phyloP scores from a whole-genome alignment of 2,113 vertebrate genomes.

The Notiomystis cincta region DNA sequence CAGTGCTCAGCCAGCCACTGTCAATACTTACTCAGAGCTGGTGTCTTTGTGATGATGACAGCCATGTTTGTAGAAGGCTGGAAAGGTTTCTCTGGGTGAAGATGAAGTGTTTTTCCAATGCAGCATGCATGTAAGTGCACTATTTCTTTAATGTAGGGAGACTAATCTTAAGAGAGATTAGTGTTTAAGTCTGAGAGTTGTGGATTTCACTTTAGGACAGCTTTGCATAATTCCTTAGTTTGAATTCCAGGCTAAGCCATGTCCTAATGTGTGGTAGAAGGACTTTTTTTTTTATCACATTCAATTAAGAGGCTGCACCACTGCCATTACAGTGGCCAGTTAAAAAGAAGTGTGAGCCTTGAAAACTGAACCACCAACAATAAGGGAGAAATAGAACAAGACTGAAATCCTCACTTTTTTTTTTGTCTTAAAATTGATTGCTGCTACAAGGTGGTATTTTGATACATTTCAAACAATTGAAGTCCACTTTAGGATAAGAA shows the following conservation, averaged over 20 bases:
- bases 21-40: background rate
- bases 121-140: background rate
- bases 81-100: background rate
- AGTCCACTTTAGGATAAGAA: background rate
- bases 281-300: background rate
- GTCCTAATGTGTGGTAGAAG: background rate
- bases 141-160: background rate
- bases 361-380: background rate
- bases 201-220: background rate
- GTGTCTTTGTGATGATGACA: background rate
- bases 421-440: background rate
- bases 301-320: background rate
- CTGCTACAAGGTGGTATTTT: background rate
- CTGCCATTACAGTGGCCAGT: background rate
- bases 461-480: background rate
- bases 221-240: constrained; percentile 5
- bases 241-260: background rate
- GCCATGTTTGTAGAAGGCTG: background rate
- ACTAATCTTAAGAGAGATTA: background rate
- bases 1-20: background rate
- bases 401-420: background rate
- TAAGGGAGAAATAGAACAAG: background rate
- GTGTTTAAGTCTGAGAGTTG: background rate
- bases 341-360: background rate
- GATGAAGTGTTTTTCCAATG: background rate